Conservation (phyloP, 2,797 vertebrate species). For the Danionella dracula region DNA sequence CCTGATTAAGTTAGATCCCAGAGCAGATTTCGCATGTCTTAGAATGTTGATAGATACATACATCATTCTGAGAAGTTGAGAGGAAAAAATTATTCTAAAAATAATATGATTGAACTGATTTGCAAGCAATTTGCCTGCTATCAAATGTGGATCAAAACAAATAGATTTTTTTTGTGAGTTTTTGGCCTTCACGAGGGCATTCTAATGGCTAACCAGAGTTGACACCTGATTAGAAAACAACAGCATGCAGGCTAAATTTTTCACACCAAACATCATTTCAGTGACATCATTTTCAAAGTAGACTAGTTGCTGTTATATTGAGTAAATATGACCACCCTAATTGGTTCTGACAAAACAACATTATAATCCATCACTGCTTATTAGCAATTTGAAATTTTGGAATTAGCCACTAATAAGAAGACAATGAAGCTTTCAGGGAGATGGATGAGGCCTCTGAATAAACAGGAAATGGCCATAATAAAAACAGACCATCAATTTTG, state of each 20-base stretch:
- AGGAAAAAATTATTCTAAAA: not conserved
- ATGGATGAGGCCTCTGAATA: conserved; percentile 69
- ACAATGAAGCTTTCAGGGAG: conserved; percentile 64
- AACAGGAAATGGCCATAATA: conserved; percentile 58
- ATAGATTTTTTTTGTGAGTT: conserved; percentile 18
- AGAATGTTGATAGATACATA: conserved; percentile 16
- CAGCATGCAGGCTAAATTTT: conserved; percentile 36
- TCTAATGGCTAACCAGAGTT: conserved; percentile 42
- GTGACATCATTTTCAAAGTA: conserved; percentile 55
- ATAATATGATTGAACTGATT: conserved; percentile 31
- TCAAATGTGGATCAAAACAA: conserved; percentile 21
- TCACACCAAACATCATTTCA: conserved; percentile 43
- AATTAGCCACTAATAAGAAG: conserved; percentile 74
- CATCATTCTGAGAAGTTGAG: conserved; percentile 15
- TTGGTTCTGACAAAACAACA: conserved; percentile 76
- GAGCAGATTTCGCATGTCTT: not conserved
- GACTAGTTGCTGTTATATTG: conserved; percentile 63
- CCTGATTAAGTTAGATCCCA: conserved; percentile 7
- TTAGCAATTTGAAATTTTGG: conserved; percentile 77
- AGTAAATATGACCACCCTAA: conserved; percentile 73
- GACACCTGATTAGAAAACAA: conserved; percentile 49
- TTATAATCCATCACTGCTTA: conserved; percentile 79
- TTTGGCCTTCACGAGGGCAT: not conserved
- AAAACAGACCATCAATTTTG: not conserved
- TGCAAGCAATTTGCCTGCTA: conserved; percentile 15